These are phyloP conservation scores for Mesembrinibis cayennensis DNA, from an alignment of 2,113 vertebrate genomes.

Conservation along the genomic window DNA sequence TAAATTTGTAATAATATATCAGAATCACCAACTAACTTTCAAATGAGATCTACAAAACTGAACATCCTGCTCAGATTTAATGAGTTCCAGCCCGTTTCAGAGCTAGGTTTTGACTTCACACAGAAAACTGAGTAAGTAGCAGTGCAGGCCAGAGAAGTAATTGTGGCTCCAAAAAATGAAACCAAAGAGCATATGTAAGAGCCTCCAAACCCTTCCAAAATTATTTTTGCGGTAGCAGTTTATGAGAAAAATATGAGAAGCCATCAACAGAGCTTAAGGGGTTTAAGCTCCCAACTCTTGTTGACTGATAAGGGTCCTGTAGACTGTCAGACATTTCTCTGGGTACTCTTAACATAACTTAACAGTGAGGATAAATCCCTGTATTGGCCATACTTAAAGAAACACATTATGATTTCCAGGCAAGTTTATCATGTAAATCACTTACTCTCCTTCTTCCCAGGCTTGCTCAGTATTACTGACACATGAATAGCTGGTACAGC, in stretches of 20 bases:
- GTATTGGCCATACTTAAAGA: background rate
- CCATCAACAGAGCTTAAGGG: background rate
- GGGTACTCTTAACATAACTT: background rate
- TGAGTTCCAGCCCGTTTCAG: conserved; percentile 65
- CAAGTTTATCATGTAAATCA: background rate
- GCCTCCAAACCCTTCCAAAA: background rate
- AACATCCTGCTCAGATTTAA: conserved; percentile 63
- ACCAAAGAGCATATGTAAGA: background rate
- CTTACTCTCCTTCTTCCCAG: background rate
- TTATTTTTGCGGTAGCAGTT: background rate
- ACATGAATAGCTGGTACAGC: background rate
- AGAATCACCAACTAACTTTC: conserved; percentile 58
- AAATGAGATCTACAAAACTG: conserved; percentile 58
- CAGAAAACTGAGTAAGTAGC: background rate
- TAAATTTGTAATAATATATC: conserved; percentile 70
- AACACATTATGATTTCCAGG: background rate
- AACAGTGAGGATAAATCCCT: background rate
- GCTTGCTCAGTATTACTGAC: background rate
- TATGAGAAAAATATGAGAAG: conserved; percentile 15
- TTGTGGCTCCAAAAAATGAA: background rate
- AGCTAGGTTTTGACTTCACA: conserved; percentile 3
- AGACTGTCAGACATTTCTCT: background rate
- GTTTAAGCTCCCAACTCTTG: background rate
- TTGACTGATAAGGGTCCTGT: background rate
- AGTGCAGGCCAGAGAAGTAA: conserved; percentile 2